Evolutionary conservation across 1,140 invertebrate species (phyloP), one percentile per base, ranked within the genome.

Genomic region (Tetramorium parvispinum): DNA sequence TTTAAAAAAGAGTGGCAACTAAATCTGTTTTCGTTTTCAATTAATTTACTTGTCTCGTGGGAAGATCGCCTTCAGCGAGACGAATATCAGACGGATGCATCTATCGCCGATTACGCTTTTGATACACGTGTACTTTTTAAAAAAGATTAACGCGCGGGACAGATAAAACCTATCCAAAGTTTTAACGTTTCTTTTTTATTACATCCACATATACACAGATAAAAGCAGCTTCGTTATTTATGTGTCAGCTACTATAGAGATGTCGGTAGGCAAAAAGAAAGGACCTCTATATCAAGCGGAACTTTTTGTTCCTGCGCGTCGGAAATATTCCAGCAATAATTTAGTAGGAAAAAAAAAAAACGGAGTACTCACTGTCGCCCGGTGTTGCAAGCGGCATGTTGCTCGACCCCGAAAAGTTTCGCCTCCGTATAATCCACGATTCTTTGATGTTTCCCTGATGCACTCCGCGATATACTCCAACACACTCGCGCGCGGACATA

Each of bases 371-470:
- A 43, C 59, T 8, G 6, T 18, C 16, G n/a, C 0, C 2, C n/a
- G 37, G 11, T 13, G 37, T 66, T 66, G 37, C 37, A 11, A 5
- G 24, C 10, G 13, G 11, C 24, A 21, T 27, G 24, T 59, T 4
- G 57, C 6, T 32, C 5, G 32, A 65, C 3, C 3, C 32, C 63
- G 37, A 66, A 65, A 66, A 21, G 37, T 43, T 43, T 66, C n/a
- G n/a, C n/a, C 37, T 65, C 18, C 37, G 18, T 40, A 65, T 21
- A 66, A 66, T 66, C n/a, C 63, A 21, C 32, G 63, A 65, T 40
- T 21, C 63, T 65, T 65, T 65, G 63, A 65, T 21, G 63, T 66
- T 66, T 65, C 63, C 11, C 4, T 18, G 16, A 65, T 65, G 63
- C 8, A 11, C 27, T n/a, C 18, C 27, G 24, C 1, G 55, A 57